Percentiles rank a stretch among this genome's conserved stretches.
These are phyloP conservation scores for Campopleginae sp. DNA, from an alignment of 2,888 invertebrate genomes.

Conservation along the genomic window DNA sequence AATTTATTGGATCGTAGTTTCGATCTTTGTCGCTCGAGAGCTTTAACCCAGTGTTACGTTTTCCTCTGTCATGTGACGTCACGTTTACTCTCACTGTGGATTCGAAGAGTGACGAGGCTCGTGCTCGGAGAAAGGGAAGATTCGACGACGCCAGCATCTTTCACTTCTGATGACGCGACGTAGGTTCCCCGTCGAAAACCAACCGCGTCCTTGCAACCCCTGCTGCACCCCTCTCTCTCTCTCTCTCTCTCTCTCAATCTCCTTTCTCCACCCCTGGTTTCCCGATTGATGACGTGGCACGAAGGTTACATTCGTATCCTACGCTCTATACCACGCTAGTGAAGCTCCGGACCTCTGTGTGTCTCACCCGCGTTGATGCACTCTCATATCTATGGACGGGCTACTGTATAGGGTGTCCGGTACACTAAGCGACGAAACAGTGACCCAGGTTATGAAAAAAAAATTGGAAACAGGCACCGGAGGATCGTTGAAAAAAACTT, in stretches of 20 bases:
- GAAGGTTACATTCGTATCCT: constrained; percentile 75
- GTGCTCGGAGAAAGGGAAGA: constrained; percentile 76
- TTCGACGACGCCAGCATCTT: constrained; percentile 81
- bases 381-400: neutral
- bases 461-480: neutral
- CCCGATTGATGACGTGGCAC: constrained; percentile 79
- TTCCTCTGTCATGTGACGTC: constrained; percentile 73
- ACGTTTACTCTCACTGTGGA: constrained; percentile 79
- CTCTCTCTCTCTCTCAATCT: constrained; percentile 13
- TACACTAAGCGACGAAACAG: too few species aligned
- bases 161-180: constrained; percentile 80
- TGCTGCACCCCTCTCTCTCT: neutral
- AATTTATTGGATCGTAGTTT: neutral
- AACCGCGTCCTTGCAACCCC: constrained; percentile 55
- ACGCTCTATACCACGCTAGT: constrained; percentile 55
- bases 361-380: constrained; percentile 53
- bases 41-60: constrained; percentile 73
- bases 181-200: constrained; percentile 74
- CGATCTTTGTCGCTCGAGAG: constrained; percentile 69
- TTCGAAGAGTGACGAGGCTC: constrained; percentile 45
- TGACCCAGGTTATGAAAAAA: neutral
- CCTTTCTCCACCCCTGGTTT: constrained; percentile 6
- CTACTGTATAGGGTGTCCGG: neutral
- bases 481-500: neutral
- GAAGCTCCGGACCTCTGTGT: constrained; percentile 41